Evolutionary conservation across 2,888 invertebrate species (phyloP).

Genomic region (Drosophila mulleri): DNA sequence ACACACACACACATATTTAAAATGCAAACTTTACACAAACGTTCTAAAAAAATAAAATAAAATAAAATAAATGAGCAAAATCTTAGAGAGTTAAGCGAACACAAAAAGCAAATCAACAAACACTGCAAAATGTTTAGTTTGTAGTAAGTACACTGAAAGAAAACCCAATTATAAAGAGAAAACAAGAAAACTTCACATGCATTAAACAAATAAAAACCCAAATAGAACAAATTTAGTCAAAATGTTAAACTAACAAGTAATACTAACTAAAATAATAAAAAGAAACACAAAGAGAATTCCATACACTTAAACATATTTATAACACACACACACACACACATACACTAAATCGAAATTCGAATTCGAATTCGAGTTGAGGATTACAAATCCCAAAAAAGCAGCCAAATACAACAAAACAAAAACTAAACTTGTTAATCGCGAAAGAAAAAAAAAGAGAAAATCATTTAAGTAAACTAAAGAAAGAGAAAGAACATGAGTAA

Average conservation of each 20-base stretch:
- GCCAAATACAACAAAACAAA: slow-evolving; percentile 46
- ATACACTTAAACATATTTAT: slow-evolving; percentile 54
- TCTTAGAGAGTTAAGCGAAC: slow-evolving; percentile 68
- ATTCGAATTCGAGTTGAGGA: slow-evolving; percentile 26
- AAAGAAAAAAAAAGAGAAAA: slow-evolving; percentile 21
- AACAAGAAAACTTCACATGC: slow-evolving; percentile 47
- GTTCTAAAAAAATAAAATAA: slow-evolving; percentile 46
- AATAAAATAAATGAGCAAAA: slow-evolving; percentile 37
- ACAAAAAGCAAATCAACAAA: slow-evolving; percentile 49
- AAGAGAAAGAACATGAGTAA: slow-evolving; percentile 17
- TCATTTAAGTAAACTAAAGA: slow-evolving; percentile 57
- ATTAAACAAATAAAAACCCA: slow-evolving; percentile 31
- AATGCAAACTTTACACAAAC: slow-evolving; percentile 63
- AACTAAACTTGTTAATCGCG: slow-evolving; percentile 47
- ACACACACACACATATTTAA: slow-evolving; percentile 20
- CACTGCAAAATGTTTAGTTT: slow-evolving; percentile 71
- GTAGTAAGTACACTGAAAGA: slow-evolving; percentile 70
- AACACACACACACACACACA: slow-evolving; percentile 16
- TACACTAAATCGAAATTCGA: slow-evolving; percentile 31
- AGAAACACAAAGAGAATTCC: slow-evolving; percentile 37
- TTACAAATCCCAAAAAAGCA: slow-evolving; percentile 54
- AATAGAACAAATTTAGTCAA: slow-evolving; percentile 75
- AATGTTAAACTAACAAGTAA: slow-evolving; percentile 64
- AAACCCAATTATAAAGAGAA: slow-evolving; percentile 24
- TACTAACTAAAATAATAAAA: slow-evolving; percentile 37